Conservation (phyloP, 2,113 vertebrate species). For the Menura novaehollandiae region DNA sequence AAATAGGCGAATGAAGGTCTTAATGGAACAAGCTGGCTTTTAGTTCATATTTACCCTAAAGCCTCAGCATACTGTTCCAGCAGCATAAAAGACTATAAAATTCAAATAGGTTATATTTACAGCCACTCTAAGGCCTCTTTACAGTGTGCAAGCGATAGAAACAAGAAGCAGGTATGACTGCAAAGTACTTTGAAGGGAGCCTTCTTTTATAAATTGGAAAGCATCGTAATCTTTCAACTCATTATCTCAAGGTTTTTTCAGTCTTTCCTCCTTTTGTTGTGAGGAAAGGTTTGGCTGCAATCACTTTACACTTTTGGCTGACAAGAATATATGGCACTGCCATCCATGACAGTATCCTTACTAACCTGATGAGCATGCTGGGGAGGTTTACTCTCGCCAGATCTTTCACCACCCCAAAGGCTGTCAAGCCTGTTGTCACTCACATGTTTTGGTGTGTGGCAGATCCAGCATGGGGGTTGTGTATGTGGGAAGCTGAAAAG, state of each 20-base stretch:
- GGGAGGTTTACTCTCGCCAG: background rate
- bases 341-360: background rate
- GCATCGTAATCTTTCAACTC: background rate
- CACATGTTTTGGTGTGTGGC: background rate
- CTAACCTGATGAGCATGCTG: background rate
- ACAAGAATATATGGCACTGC: background rate
- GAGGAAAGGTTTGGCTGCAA: background rate
- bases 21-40: background rate
- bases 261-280: background rate
- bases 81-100: background rate
- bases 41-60: background rate
- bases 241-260: background rate
- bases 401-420: background rate
- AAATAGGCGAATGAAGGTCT: background rate
- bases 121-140: background rate
- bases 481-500: background rate
- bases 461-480: background rate
- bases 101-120: background rate
- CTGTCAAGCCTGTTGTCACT: conserved; percentile 40
- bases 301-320: conserved; percentile 1
- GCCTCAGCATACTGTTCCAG: background rate
- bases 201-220: conserved; percentile 4
- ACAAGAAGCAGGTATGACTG: background rate
- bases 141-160: background rate
- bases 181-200: background rate